These are phyloP conservation scores for Gasterosteus aculeatus DNA, from an alignment of 2,113 vertebrate species.

Conservation along the genomic window DNA sequence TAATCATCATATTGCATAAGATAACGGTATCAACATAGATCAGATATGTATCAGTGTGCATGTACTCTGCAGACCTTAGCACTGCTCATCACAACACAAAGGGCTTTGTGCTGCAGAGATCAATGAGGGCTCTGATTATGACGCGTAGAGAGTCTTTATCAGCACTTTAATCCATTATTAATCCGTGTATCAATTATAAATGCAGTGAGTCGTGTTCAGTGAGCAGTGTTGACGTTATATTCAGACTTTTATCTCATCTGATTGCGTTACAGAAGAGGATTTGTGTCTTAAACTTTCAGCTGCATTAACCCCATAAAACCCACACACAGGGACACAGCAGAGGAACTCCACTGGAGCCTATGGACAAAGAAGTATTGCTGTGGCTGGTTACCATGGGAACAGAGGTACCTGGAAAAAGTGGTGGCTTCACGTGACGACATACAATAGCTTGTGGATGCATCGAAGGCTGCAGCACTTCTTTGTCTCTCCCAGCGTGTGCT, in stretches of 20 bases:
- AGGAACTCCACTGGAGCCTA: background rate
- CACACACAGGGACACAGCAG: background rate
- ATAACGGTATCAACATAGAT: constrained; percentile 20
- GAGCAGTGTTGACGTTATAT: constrained; percentile 28
- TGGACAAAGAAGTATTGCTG: background rate
- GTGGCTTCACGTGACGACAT: background rate
- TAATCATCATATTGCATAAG: constrained; percentile 19
- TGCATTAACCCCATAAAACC: constrained; percentile 36
- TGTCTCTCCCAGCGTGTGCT: background rate
- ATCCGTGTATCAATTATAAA: constrained; percentile 56
- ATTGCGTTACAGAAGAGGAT: constrained; percentile 15
- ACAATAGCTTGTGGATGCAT: background rate
- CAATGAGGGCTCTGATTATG: constrained; percentile 10
- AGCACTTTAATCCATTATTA: constrained; percentile 49
- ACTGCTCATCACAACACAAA: constrained; percentile 23
- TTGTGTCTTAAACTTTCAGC: constrained; percentile 29
- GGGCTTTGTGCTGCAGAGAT: constrained; percentile 25
- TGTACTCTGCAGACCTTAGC: constrained; percentile 6
- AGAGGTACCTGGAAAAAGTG: background rate
- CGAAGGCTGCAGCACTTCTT: background rate
- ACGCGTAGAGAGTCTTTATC: constrained; percentile 11
- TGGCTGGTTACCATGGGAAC: constrained; percentile 32
- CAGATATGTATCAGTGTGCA: constrained; percentile 7
- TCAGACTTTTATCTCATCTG: constrained; percentile 41
- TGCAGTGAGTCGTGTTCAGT: constrained; percentile 37